These are phyloP conservation scores for Callithrix jacchus DNA, from an alignment of 2,113 vertebrate genomes.

Conservation along the genomic window DNA sequence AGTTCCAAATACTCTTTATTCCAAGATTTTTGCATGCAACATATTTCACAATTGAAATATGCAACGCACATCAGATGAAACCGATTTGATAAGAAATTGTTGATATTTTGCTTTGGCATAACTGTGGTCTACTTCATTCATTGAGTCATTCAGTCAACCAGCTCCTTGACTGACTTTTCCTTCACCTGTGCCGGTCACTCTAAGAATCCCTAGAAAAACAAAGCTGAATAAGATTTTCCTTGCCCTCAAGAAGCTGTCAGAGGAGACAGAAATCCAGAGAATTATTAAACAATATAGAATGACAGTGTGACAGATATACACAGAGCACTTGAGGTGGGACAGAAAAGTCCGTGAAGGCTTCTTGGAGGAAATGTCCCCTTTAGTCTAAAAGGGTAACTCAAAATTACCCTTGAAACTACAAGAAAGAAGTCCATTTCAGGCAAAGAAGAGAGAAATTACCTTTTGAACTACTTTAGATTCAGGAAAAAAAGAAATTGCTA, in stretches of 20 bases:
- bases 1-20: neutral
- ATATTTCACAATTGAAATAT: neutral
- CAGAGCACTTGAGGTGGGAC: neutral
- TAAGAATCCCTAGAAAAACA: neutral
- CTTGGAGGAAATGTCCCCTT: neutral
- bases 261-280: neutral
- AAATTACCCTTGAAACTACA: conserved; percentile 10
- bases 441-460: neutral
- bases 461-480: conserved; percentile 15
- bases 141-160: neutral
- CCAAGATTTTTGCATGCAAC: neutral
- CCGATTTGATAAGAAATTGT: neutral
- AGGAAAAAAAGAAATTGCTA: conserved; percentile 35
- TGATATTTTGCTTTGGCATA: neutral
- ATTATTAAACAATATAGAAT: neutral
- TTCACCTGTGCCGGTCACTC: neutral
- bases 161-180: neutral
- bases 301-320: neutral
- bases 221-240: neutral
- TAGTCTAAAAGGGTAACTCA: neutral
- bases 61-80: neutral
- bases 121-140: neutral
- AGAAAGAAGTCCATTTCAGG: neutral
- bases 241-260: neutral
- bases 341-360: neutral